Percentiles rank a stretch among this genome's conserved stretches.
These are phyloP conservation scores for Actias luna DNA, from an alignment of 2,888 invertebrate species.

Conservation along the genomic window DNA sequence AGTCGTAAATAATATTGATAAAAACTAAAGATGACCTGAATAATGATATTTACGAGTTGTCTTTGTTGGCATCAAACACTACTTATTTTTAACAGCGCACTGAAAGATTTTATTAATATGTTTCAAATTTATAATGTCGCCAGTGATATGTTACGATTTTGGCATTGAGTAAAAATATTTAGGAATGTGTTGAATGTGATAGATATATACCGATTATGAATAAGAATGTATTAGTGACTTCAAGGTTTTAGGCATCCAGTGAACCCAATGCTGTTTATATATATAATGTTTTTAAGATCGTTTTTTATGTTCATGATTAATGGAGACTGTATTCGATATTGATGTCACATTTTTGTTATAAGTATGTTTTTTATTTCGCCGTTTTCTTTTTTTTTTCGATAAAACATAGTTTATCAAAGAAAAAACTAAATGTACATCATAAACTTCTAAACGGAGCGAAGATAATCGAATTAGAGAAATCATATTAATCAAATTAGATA, in stretches of 20 bases:
- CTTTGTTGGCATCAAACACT: not conserved
- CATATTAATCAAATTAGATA: too few relatives aligned
- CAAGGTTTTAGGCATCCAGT: not conserved
- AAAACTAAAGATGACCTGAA: not conserved
- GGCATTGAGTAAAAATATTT: not conserved
- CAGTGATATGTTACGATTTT: not conserved
- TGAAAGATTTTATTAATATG: conserved; percentile 9
- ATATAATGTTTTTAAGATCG: not conserved
- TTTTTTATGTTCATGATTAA: too few relatives aligned
- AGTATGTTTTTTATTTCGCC: too few relatives aligned
- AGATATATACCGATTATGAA: not conserved
- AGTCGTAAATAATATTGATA: not conserved
- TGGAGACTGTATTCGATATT: too few relatives aligned
- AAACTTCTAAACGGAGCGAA: too few relatives aligned
- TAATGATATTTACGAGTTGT: not conserved
- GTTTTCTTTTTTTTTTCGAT: too few relatives aligned
- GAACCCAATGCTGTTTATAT: not conserved
- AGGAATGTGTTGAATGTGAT: not conserved
- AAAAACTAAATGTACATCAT: too few relatives aligned
- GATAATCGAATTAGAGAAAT: too few relatives aligned
- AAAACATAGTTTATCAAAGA: too few relatives aligned
- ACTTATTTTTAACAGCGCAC: not conserved
- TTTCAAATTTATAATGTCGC: not conserved
- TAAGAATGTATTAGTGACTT: not conserved
- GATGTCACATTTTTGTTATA: too few relatives aligned